Base-by-base conservation (phyloP, 2,113 vertebrate species). In the Eubucco bourcierii region DNA sequence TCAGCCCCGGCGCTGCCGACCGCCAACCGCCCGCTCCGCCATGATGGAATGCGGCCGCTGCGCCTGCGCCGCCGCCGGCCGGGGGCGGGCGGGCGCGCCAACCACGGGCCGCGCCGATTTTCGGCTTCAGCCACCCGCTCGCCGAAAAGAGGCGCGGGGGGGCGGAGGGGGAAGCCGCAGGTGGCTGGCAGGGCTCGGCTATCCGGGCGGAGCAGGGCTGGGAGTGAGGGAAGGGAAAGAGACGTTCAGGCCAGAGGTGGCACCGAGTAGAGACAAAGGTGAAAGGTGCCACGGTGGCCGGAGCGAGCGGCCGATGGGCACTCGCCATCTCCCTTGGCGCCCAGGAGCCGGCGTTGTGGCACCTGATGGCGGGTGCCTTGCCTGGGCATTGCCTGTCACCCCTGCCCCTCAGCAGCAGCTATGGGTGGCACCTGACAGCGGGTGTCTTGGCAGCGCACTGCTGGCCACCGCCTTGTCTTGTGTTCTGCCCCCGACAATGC, bases 31-130 rank as follows among this genome's bases (percentile, higher is more conserved):
- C 90, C 68, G 84, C 37, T 92, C 95, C 96, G 95, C 93, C 95
- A 92, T 95, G 90, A 91, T 96, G 96, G 93, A 37, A 34, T 97
- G 96, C 84, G 80, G 91, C 65, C 89, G 66, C 47, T 77, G 95
- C 95, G 91, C 95, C 90, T 74, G 96, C 92, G 90, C 87, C 31
- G 63, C 78, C 27, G n/a, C 15, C 24, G 33, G 76, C 27, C 20
- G 58, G 31, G 59, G 70, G 80, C 24, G 59, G 70, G 80, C 87
- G 90, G 84, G 87, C 73, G 64, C 84, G 76, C n/a, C 67, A 91
- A 93, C 56, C 94, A 63, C 60, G 27, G 47, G 10, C 39, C 9
- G 13, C 6, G 23, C 11, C 3, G 34, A 8, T 60, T 37, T 47
- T 15, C 12, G 85, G 47, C 65, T 67, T 8, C 13, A 33, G 58